Conservation (phyloP, 2,113 vertebrate species). For the Misgurnus mizolepis region DNA sequence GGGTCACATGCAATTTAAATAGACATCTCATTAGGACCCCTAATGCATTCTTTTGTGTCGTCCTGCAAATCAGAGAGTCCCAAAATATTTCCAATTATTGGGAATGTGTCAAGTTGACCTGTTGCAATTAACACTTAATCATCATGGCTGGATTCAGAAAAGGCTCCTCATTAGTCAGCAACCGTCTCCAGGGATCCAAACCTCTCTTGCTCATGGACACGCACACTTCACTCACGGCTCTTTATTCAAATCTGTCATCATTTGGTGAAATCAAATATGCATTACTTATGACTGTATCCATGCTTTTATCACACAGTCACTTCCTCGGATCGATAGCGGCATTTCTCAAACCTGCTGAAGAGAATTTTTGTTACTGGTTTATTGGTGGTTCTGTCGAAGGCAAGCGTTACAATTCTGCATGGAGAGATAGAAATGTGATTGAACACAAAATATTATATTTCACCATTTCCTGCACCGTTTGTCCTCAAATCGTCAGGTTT, state of each 20-base stretch:
- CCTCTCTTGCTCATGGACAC: slow-evolving; percentile 41
- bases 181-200: slow-evolving; percentile 57
- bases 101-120: slow-evolving; percentile 67
- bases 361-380: neutral
- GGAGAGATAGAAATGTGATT: too few species aligned
- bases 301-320: slow-evolving; percentile 1
- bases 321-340: neutral
- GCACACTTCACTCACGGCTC: slow-evolving; percentile 12
- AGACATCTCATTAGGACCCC: slow-evolving; percentile 27
- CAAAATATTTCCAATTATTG: slow-evolving; percentile 72
- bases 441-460: too few species aligned
- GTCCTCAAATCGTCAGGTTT: too few species aligned
- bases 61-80: slow-evolving; percentile 54
- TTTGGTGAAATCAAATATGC: slow-evolving; percentile 42
- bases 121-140: slow-evolving; percentile 74
- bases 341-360: neutral
- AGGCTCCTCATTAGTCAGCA: slow-evolving; percentile 67
- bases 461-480: too few species aligned
- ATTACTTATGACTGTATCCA: neutral
- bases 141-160: slow-evolving; percentile 66
- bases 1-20: slow-evolving; percentile 1
- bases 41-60: slow-evolving; percentile 55
- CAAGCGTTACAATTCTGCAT: neutral
- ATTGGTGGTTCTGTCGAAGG: neutral
- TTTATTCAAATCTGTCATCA: slow-evolving; percentile 16